phyloP scores from a whole-genome alignment of 2,888 invertebrate species.

The Orthosia incerta region DNA sequence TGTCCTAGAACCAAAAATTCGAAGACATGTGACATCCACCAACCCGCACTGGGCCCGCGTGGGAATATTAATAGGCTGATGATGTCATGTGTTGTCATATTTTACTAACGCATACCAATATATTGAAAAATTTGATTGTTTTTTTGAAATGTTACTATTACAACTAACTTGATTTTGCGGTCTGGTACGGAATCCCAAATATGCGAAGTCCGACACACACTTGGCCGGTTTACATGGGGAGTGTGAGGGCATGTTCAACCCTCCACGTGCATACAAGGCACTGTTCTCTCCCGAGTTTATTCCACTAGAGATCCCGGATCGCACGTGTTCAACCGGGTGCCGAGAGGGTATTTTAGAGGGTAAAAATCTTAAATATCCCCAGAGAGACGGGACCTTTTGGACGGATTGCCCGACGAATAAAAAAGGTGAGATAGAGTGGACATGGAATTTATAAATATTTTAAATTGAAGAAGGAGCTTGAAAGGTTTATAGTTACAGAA shows the following conservation, averaged over 20 bases:
- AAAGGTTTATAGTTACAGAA: background rate
- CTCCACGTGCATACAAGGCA: background rate
- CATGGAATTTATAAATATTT: background rate
- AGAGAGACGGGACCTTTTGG: background rate
- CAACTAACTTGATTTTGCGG: no score
- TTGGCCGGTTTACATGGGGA: no score
- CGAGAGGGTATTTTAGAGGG: slow-evolving; percentile 8
- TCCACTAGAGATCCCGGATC: background rate
- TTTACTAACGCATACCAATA: no score
- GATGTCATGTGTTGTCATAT: no score
- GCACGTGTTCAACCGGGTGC: slow-evolving; percentile 2
- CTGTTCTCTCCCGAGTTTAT: background rate
- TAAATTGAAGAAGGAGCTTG: slow-evolving; percentile 3
- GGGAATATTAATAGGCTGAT: no score
- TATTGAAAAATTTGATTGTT: no score
- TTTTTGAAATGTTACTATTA: no score
- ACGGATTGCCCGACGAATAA: background rate
- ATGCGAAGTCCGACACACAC: no score
- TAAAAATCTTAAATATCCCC: slow-evolving; percentile 15
- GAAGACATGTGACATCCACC: no score
- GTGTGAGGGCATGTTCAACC: background rate
- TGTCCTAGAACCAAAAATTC: no score
- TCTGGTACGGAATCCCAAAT: no score
- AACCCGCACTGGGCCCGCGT: no score
- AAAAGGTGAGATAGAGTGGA: background rate